A percentile compares a stretch with the other conserved stretches of the same genome.
Evolutionary conservation across 1,140 invertebrate species (phyloP).

Genomic region (Drosophila ambigua): DNA sequence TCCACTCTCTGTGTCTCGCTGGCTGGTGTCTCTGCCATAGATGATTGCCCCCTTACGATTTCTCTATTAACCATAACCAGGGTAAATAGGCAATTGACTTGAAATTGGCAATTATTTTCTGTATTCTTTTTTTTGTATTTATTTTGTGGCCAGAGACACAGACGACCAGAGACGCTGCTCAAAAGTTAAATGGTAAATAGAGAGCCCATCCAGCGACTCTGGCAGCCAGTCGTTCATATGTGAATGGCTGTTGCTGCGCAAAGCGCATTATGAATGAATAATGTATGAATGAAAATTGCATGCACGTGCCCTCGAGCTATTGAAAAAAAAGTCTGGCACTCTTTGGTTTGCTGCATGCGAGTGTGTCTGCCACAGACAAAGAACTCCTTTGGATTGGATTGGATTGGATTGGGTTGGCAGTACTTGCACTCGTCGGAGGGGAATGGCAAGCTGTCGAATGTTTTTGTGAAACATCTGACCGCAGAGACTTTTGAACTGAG

Average conservation of each 20-base stretch:
- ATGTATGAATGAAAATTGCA: conserved; percentile 83
- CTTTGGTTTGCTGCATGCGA: conserved; percentile 9
- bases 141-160: conserved; percentile 16
- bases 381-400: conserved; percentile 14
- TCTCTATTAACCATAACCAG: conserved; percentile 81
- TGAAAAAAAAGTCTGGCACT: conserved; percentile 70
- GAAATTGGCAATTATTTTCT: conserved; percentile 81
- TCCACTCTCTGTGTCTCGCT: not conserved
- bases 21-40: conserved; percentile 9
- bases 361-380: conserved; percentile 6
- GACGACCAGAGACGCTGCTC: conserved; percentile 2
- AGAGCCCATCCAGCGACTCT: not conserved
- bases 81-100: conserved; percentile 82
- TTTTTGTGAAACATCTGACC: not conserved
- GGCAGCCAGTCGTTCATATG: conserved; percentile 61
- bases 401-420: not conserved
- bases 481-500: too few species aligned
- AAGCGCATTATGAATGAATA: conserved; percentile 82
- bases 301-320: conserved; percentile 80
- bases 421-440: too few species aligned
- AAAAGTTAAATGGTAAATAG: conserved; percentile 55
- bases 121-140: conserved; percentile 25
- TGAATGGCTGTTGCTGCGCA: conserved; percentile 45
- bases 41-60: conserved; percentile 64
- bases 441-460: not conserved